Percentiles rank a stretch among this genome's conserved stretches.
Conservation (phyloP, 2,113 vertebrate genomes). For the Nothoprocta pentlandii region DNA sequence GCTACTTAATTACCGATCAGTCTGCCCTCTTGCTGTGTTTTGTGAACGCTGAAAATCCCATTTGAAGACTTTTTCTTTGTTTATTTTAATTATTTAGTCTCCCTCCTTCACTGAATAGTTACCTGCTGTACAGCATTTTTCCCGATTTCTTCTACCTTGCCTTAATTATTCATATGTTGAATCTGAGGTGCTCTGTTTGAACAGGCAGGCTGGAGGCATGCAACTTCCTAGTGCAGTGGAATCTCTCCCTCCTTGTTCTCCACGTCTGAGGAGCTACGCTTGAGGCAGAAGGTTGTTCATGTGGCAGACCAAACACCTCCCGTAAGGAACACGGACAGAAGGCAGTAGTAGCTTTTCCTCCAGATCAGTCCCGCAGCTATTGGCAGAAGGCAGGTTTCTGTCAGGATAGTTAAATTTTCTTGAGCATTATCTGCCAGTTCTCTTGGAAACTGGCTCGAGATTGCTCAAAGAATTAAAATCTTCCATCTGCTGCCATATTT, state of each 20-base stretch:
- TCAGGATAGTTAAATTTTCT: background rate
- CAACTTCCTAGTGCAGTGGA: background rate
- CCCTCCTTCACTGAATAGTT: background rate
- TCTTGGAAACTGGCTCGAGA: background rate
- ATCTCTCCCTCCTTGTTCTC: background rate
- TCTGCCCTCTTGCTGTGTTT: background rate
- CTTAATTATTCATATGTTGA: background rate
- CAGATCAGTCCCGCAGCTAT: background rate
- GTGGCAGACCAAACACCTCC: background rate
- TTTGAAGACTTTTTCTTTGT: background rate
- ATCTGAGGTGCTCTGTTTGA: background rate
- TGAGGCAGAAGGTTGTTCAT: background rate
- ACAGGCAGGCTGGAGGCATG: background rate
- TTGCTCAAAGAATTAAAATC: background rate
- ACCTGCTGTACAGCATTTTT: background rate
- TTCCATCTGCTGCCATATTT: background rate
- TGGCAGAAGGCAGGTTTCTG: background rate
- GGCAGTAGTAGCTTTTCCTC: background rate
- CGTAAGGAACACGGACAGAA: background rate
- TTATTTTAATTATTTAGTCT: background rate
- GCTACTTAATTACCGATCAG: background rate
- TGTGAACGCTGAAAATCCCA: background rate
- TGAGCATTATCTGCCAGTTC: background rate
- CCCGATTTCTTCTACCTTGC: background rate
- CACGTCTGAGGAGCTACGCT: background rate